These are phyloP conservation scores for Uloborus diversus DNA, from an alignment of 1,140 invertebrate species.

Conservation along the genomic window DNA sequence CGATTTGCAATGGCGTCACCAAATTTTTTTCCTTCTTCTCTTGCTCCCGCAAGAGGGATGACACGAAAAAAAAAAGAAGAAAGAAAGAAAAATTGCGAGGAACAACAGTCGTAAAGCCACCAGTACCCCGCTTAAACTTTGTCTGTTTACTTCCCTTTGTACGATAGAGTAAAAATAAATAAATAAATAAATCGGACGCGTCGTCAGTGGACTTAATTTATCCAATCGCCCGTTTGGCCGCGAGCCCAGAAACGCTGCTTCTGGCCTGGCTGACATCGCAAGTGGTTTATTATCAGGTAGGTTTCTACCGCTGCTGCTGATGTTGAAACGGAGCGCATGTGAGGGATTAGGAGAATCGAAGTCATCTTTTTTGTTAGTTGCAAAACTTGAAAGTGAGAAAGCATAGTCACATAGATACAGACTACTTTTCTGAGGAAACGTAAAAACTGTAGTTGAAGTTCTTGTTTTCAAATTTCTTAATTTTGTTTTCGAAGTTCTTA, in stretches of 20 bases:
- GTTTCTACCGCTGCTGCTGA: too few relatives aligned
- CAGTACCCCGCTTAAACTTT: background rate
- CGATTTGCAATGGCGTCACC: background rate
- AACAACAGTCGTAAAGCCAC: slow-evolving; percentile 3
- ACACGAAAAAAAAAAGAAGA: background rate
- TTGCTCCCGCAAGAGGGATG: background rate
- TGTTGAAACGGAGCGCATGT: background rate
- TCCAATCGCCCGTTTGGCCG: background rate
- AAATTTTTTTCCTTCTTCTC: background rate
- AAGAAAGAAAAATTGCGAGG: background rate
- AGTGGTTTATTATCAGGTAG: background rate
- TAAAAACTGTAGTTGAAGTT: too few relatives aligned
- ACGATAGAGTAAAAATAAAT: background rate
- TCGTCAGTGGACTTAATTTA: slow-evolving; percentile 4
- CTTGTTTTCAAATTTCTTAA: too few relatives aligned
- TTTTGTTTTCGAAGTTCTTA: too few relatives aligned
- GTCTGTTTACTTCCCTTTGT: background rate
- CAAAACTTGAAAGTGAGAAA: background rate
- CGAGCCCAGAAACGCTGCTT: too few relatives aligned
- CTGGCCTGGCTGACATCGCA: background rate
- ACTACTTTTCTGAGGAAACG: too few relatives aligned
- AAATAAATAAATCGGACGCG: background rate
- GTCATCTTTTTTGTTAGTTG: background rate
- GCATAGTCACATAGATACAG: too few relatives aligned
- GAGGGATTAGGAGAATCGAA: background rate